Evolutionary conservation across 2,888 invertebrate genomes (phyloP).

Genomic region (Ecliptopera silaceata): DNA sequence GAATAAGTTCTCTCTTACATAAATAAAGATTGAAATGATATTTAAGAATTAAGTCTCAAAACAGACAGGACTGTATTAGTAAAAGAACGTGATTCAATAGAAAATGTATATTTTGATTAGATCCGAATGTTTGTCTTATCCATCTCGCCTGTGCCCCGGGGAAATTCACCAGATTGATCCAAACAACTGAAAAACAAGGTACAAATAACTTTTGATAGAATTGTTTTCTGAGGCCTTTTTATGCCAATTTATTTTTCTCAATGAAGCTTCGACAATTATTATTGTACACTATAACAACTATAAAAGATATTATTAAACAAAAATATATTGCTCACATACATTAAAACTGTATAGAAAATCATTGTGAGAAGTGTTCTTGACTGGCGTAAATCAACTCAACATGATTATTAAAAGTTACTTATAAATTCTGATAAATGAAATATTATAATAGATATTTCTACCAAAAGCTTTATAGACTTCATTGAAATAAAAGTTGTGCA

Average conservation of each 20-base stretch:
- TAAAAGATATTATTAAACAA: too few relatives aligned
- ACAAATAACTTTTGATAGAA: constrained; percentile 24
- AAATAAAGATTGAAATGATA: too few relatives aligned
- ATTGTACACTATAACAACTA: too few relatives aligned
- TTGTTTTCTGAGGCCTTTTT: constrained; percentile 25
- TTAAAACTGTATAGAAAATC: not conserved
- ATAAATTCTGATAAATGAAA: too few relatives aligned
- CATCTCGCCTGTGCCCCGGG: constrained; percentile 53
- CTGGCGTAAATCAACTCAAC: not conserved
- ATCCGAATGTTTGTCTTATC: constrained; percentile 52
- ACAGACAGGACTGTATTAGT: not conserved
- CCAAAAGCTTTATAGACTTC: too few relatives aligned
- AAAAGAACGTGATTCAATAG: not conserved
- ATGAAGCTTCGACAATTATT: not conserved
- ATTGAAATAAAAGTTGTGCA: too few relatives aligned
- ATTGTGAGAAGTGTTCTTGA: not conserved
- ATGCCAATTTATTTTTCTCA: not conserved
- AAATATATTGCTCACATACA: not conserved
- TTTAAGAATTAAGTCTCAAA: too few relatives aligned
- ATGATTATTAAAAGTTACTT: not conserved
- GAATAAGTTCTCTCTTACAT: too few relatives aligned
- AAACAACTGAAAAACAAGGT: constrained; percentile 54
- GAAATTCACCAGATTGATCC: constrained; percentile 53
- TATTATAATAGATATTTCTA: too few relatives aligned
- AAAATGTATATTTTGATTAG: constrained; percentile 28